These are phyloP conservation scores for Chloroceryle inda DNA, from an alignment of 2,797 vertebrate genomes.

Conservation along the genomic window DNA sequence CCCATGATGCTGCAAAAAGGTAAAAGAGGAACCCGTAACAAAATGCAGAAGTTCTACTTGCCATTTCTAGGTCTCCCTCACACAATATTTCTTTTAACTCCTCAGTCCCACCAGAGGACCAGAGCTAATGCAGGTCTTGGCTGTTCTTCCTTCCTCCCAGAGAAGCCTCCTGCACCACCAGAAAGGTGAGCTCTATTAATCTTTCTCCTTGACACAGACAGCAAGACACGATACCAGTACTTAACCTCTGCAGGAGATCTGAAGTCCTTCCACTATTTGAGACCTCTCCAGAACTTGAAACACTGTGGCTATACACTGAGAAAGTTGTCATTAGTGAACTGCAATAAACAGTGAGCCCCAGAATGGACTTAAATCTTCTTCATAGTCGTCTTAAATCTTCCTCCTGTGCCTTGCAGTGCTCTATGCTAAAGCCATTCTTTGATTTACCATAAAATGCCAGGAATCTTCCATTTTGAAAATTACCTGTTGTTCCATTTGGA, in stretches of 20 bases:
- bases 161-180: neutral
- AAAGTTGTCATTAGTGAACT: neutral
- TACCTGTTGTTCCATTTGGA: neutral
- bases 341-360: neutral
- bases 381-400: neutral
- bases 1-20: too few species aligned
- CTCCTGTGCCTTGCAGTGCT: neutral
- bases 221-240: neutral
- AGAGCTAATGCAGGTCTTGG: neutral
- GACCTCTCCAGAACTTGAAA: neutral
- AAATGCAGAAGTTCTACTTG: neutral
- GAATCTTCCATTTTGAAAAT: neutral
- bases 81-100: neutral
- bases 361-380: neutral
- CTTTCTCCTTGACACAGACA: neutral
- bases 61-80: neutral
- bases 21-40: neutral
- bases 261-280: neutral
- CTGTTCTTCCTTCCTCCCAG: neutral
- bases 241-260: neutral
- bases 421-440: neutral
- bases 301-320: neutral
- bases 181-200: neutral
- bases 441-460: neutral
- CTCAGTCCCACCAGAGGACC: neutral